A percentile compares a stretch with the other conserved stretches of the same genome.
phyloP scores from a whole-genome alignment of 2,888 invertebrate species.

The Platycheirus albimanus region DNA sequence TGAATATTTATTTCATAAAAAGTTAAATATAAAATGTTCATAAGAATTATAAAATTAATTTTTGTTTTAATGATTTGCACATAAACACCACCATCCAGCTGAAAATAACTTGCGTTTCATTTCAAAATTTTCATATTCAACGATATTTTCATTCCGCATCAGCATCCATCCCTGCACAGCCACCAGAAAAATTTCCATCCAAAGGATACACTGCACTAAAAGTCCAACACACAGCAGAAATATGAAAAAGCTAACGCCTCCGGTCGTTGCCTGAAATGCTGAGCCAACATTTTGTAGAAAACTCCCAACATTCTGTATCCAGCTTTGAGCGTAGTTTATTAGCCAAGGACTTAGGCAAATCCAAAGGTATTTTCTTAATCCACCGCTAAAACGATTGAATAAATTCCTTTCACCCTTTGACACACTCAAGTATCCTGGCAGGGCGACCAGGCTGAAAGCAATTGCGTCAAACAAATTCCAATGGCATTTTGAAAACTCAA shows the following conservation, averaged over 20 bases:
- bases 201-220: slow-evolving; percentile 73
- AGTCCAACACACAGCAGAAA: slow-evolving; percentile 62
- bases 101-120: slow-evolving; percentile 1
- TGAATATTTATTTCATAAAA: too few species aligned
- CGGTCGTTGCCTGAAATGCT: slow-evolving; percentile 62
- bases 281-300: slow-evolving; percentile 70
- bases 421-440: slow-evolving; percentile 75
- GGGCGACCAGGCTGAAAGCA: slow-evolving; percentile 75
- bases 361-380: slow-evolving; percentile 75
- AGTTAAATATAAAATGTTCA: too few species aligned
- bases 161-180: slow-evolving; percentile 75
- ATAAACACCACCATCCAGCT: neutral
- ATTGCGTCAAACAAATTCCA: slow-evolving; percentile 70
- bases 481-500: slow-evolving; percentile 14
- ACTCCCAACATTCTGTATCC: slow-evolving; percentile 63
- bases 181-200: slow-evolving; percentile 75
- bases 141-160: slow-evolving; percentile 75
- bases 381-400: slow-evolving; percentile 63
- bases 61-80: neutral
- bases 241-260: slow-evolving; percentile 45
- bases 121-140: slow-evolving; percentile 55
- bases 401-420: slow-evolving; percentile 42
- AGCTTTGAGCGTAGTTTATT: slow-evolving; percentile 75
- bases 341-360: slow-evolving; percentile 76
- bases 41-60: too few species aligned